phyloP scores from a whole-genome alignment of 2,797 vertebrate genomes.

The Xenopus petersii region DNA sequence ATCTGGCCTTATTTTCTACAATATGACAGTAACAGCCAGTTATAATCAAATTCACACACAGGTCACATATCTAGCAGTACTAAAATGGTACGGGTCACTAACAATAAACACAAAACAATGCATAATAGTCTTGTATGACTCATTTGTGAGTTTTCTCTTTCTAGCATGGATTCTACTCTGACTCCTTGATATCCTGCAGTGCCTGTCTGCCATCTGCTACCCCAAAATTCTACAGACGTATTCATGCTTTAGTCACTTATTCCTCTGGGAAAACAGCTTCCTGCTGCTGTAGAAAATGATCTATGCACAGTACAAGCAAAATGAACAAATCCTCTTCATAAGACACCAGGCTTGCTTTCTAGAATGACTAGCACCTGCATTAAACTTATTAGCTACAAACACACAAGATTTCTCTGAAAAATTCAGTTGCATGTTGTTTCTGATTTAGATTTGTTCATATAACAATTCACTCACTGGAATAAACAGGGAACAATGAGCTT shows the following conservation, averaged over 20 bases:
- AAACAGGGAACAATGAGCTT: constrained; percentile 41
- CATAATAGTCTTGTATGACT: constrained; percentile 16
- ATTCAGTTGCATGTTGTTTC: constrained; percentile 52
- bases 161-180: constrained; percentile 30
- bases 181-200: constrained; percentile 42
- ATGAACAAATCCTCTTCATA: constrained; percentile 38
- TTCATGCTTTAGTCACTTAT: constrained; percentile 50
- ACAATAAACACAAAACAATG: constrained; percentile 15
- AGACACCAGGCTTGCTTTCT: constrained; percentile 33
- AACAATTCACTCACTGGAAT: constrained; percentile 11
- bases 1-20: not conserved
- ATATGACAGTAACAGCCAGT: not conserved
- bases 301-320: constrained; percentile 44
- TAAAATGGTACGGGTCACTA: not conserved
- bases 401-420: constrained; percentile 35
- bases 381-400: constrained; percentile 36
- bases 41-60: constrained; percentile 15
- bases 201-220: constrained; percentile 45
- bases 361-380: constrained; percentile 44
- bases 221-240: constrained; percentile 43
- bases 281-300: constrained; percentile 52
- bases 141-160: constrained; percentile 27
- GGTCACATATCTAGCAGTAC: constrained; percentile 20
- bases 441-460: constrained; percentile 52
- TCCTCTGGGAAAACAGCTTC: constrained; percentile 48